Conservation (phyloP, 2,888 invertebrate genomes). For the Dasypogon diadema region DNA sequence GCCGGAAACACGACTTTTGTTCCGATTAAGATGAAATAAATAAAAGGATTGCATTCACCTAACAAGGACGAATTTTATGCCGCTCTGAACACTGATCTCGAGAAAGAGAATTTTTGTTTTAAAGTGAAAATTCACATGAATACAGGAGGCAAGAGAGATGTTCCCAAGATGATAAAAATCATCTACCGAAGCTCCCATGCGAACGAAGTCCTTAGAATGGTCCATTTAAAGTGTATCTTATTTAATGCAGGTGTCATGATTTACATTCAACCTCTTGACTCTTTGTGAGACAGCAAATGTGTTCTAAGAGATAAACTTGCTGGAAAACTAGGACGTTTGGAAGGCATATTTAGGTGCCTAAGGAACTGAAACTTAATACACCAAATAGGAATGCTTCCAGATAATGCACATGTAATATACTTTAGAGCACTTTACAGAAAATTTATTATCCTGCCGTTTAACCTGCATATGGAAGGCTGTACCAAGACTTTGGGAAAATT, state of each 20-base stretch:
- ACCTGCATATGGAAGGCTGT: neutral
- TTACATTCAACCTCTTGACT: slow-evolving; percentile 22
- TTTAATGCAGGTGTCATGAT: slow-evolving; percentile 29
- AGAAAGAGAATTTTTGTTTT: neutral
- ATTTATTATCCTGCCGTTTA: slow-evolving; percentile 8
- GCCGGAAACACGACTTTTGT: too few species aligned
- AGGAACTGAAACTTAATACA: neutral
- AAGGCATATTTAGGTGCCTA: slow-evolving; percentile 10
- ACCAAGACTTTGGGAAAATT: slow-evolving; percentile 13
- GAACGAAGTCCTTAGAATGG: neutral
- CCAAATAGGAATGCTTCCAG: slow-evolving; percentile 5
- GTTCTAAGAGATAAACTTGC: slow-evolving; percentile 23
- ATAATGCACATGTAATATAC: neutral
- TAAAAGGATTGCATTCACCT: too few species aligned
- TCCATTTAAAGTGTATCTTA: slow-evolving; percentile 8
- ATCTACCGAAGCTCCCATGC: neutral
- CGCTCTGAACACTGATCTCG: too few species aligned
- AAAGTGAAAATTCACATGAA: neutral
- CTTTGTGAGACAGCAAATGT: slow-evolving; percentile 12
- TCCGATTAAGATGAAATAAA: too few species aligned
- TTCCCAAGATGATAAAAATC: slow-evolving; percentile 5
- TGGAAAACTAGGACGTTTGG: slow-evolving; percentile 10
- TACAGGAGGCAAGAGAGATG: neutral
- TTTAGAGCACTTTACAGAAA: slow-evolving; percentile 5
- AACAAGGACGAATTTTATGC: too few species aligned